A percentile compares a stretch with the other conserved stretches of the same genome.
phyloP scores from a whole-genome alignment of 2,113 vertebrate species.

The Chascanopsetta lugubris region DNA sequence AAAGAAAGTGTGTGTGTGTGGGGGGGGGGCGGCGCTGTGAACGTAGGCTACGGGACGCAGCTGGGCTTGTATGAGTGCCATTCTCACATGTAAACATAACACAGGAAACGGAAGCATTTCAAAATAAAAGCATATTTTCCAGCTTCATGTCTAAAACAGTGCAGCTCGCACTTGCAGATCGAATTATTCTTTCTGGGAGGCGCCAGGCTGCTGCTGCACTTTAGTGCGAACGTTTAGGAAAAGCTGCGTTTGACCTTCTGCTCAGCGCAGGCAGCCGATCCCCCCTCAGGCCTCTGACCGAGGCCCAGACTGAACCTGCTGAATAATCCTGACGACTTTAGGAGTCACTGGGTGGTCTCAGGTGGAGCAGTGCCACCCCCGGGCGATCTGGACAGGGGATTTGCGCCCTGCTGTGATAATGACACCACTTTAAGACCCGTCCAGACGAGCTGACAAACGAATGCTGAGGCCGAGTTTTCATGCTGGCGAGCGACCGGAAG shows the following conservation, averaged over 20 bases:
- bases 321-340: slow-evolving; percentile 42
- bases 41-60: too few relatives aligned
- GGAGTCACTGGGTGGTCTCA: slow-evolving; percentile 37
- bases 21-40: too few relatives aligned
- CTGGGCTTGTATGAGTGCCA: too few relatives aligned
- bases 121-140: too few relatives aligned
- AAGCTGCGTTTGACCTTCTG: slow-evolving; percentile 42
- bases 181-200: too few relatives aligned
- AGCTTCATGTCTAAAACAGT: too few relatives aligned
- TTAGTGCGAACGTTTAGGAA: slow-evolving; percentile 42
- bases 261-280: slow-evolving; percentile 37
- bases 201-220: slow-evolving; percentile 35
- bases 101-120: too few relatives aligned
- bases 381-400: slow-evolving; percentile 56
- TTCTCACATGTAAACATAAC: too few relatives aligned
- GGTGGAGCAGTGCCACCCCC: slow-evolving; percentile 49
- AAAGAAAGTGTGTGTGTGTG: too few relatives aligned
- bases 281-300: slow-evolving; percentile 20
- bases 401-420: slow-evolving; percentile 68
- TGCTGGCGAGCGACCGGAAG: slow-evolving; percentile 41
- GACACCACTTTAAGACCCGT: slow-evolving; percentile 61
- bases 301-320: slow-evolving; percentile 44
- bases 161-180: too few relatives aligned
- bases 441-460: slow-evolving; percentile 63
- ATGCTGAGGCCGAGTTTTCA: slow-evolving; percentile 53